Percentiles rank a stretch among this genome's conserved stretches.
Conservation (phyloP, 2,797 vertebrate genomes). For the Lophotriccus pileatus region DNA sequence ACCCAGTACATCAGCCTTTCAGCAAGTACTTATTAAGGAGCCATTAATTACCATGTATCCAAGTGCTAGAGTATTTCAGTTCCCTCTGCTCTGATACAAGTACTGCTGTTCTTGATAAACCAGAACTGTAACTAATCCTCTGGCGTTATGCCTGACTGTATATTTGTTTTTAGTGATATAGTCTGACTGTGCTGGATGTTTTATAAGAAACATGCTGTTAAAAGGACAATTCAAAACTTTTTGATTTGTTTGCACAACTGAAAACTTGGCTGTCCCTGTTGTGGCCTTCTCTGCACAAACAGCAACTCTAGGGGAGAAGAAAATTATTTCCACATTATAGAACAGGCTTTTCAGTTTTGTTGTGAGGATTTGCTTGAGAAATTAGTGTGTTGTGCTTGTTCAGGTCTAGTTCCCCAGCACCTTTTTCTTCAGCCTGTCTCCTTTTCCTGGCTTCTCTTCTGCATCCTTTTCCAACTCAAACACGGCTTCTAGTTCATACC, state of each 20-base stretch:
- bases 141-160: not conserved
- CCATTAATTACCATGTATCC: constrained; percentile 13
- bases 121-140: constrained; percentile 22
- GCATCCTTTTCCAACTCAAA: not conserved
- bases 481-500: not conserved
- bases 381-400: not conserved
- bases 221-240: constrained; percentile 1
- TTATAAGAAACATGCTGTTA: constrained; percentile 43
- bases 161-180: constrained; percentile 30
- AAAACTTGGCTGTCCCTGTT: constrained; percentile 11
- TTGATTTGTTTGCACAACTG: constrained; percentile 35
- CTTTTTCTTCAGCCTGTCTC: not conserved
- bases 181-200: not conserved
- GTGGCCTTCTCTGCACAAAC: not conserved
- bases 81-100: not conserved
- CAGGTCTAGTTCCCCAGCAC: not conserved
- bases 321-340: not conserved
- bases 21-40: constrained; percentile 43
- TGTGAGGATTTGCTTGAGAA: not conserved
- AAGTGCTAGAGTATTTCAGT: constrained; percentile 1
- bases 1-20: constrained; percentile 41
- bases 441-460: not conserved
- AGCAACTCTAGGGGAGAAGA: not conserved
- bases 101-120: constrained; percentile 23
- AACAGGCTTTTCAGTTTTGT: not conserved